phyloP scores from a whole-genome alignment of 1,140 invertebrate species.

The Heliothis virescens region DNA sequence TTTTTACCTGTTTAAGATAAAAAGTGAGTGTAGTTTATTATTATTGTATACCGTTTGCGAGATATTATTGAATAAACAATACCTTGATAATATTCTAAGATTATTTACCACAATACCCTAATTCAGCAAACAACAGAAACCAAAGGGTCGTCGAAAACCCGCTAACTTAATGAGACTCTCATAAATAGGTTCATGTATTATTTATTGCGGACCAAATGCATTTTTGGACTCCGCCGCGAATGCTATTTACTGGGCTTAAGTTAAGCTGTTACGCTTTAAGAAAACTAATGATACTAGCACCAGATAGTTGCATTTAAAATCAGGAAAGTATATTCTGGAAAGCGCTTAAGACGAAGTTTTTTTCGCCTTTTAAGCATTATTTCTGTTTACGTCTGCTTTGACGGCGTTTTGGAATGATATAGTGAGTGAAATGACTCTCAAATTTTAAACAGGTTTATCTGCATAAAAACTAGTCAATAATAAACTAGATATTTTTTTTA shows the following conservation, averaged over 20 bases:
- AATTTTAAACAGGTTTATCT: neutral
- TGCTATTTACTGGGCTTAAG: slow-evolving; percentile 73
- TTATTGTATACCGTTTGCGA: too few relatives aligned
- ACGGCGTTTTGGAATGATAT: neutral
- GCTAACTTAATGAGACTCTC: slow-evolving; percentile 73
- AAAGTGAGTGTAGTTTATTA: too few relatives aligned
- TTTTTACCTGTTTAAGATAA: too few relatives aligned
- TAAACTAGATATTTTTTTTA: neutral
- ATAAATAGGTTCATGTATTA: slow-evolving; percentile 82
- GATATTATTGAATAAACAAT: too few relatives aligned
- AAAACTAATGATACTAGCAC: slow-evolving; percentile 50
- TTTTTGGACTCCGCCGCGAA: slow-evolving; percentile 76
- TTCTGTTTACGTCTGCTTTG: slow-evolving; percentile 10
- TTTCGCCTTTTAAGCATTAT: neutral
- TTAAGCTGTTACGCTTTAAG: slow-evolving; percentile 64
- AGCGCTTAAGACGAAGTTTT: slow-evolving; percentile 12
- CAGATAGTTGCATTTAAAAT: slow-evolving; percentile 43
- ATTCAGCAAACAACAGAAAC: neutral
- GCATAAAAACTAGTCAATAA: neutral
- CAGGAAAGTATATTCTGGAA: slow-evolving; percentile 17
- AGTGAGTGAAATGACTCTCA: neutral
- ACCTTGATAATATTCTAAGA: too few relatives aligned
- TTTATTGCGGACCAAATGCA: slow-evolving; percentile 77
- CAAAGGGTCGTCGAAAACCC: slow-evolving; percentile 58
- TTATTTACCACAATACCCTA: neutral